These are phyloP conservation scores for Thecocarcelia acutangulata DNA, from an alignment of 2,888 invertebrate genomes.

Conservation along the genomic window DNA sequence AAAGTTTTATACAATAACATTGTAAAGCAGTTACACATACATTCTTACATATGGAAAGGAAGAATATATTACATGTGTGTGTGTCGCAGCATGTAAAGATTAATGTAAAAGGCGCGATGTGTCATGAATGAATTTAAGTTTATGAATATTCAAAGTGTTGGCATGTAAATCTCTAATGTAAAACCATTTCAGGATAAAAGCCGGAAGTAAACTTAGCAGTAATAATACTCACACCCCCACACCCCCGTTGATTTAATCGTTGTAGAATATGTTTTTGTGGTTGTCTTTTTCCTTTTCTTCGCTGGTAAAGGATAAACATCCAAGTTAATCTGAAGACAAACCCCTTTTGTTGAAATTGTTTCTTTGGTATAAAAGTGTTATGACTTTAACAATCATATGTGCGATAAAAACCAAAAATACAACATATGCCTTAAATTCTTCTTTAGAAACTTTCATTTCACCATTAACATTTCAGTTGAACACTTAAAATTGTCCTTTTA, in stretches of 20 bases:
- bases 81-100: neutral
- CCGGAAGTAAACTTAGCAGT: constrained; percentile 68
- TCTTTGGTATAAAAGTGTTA: constrained; percentile 40
- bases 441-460: constrained; percentile 48
- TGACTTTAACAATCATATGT: constrained; percentile 32
- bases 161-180: constrained; percentile 55
- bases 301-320: constrained; percentile 7
- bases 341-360: constrained; percentile 8
- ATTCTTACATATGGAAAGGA: neutral
- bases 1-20: constrained; percentile 60
- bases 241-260: neutral
- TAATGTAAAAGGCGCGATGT: constrained; percentile 63
- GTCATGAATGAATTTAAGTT: constrained; percentile 47
- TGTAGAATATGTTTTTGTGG: constrained; percentile 39
- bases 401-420: constrained; percentile 2
- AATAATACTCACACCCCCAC: constrained; percentile 50
- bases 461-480: constrained; percentile 59
- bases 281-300: constrained; percentile 13
- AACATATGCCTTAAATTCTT: neutral
- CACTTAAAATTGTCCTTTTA: constrained; percentile 59
- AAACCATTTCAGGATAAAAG: constrained; percentile 69
- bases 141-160: constrained; percentile 59
- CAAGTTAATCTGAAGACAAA: constrained; percentile 28
- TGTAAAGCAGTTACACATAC: constrained; percentile 10
- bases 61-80: neutral